Conservation (phyloP, 2,797 vertebrate species). For the Helarctos malayanus region DNA sequence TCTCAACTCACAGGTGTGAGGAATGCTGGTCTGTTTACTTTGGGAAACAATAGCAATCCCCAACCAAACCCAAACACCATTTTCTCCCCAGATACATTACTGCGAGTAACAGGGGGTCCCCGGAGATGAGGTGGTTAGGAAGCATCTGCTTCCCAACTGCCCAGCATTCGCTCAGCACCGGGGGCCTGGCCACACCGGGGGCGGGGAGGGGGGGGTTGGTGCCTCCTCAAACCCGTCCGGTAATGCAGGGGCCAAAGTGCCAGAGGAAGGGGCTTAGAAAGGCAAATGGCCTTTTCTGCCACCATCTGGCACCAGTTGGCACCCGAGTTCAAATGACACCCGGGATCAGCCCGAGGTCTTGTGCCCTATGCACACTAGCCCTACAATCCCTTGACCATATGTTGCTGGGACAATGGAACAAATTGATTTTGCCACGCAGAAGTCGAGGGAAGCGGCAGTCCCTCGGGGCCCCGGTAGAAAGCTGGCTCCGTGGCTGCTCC, state of each 20-base stretch:
- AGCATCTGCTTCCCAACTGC: neutral
- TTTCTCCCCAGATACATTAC: neutral
- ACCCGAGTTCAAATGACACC: neutral
- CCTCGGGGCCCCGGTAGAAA: neutral
- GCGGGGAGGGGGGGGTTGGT: rapidly evolving
- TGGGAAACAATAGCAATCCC: neutral
- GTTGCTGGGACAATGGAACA: neutral
- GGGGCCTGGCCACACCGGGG: neutral
- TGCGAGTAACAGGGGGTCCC: neutral
- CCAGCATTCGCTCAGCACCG: neutral
- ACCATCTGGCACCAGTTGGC: neutral
- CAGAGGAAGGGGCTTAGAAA: neutral
- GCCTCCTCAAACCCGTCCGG: neutral
- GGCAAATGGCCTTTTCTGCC: neutral
- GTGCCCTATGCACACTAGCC: neutral
- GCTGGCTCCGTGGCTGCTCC: neutral
- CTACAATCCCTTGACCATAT: neutral
- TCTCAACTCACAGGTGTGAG: neutral
- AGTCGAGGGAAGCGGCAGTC: neutral
- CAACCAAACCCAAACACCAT: neutral
- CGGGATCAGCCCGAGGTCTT: neutral
- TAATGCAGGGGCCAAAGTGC: neutral
- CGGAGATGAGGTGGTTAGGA: neutral
- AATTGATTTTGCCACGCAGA: neutral
- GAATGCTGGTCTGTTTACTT: neutral